Base-by-base conservation (phyloP, 2,797 vertebrate species). In the Megalops cyprinoides region DNA sequence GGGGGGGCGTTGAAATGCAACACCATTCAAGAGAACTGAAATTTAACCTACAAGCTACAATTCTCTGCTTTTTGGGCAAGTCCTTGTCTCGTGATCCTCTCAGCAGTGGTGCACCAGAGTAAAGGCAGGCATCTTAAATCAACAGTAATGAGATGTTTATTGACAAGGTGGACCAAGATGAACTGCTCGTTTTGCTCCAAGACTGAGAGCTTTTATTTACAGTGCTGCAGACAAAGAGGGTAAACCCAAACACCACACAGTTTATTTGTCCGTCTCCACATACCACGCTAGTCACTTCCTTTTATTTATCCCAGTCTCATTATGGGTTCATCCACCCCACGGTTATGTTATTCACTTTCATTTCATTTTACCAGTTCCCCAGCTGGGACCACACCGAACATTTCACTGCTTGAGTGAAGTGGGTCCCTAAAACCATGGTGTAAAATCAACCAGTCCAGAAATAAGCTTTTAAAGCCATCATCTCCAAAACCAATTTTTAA, bases 121-220 rank as follows among this genome's bases (percentile, higher is more conserved):
- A 4, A 20, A 28, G 58, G n/a, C 58, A 60, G 58, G 23, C n/a
- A 20, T 28, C 23, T n/a, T 60, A 60, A 60, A 60, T n/a, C 25
- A 60, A 60, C n/a, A 20, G 18, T 53, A 53, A 56, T 15, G 6
- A 82, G 44, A 73, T 31, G 51, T 58, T 77, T 79, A 78, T 60
- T 69, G 71, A 86, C 76, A 74, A 56, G 75, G 56, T 79, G 76
- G 56, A 84, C 80, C 74, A 83, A 78, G 78, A 77, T 60, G 73
- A 81, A 80, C 49, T 56, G 8, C 67, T 46, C 76, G 31, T 62
- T 82, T 81, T 79, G 74, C 82, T 79, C 79, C 69, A 80, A 20
- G 75, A 79, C 78, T 46, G 20, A 25, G 76, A 81, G 84, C 34
- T 39, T 81, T 85, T 85, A 87, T 85, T 85, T 86, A 88, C 82